Evolutionary conservation across 2,113 vertebrate genomes (phyloP).

Genomic region (Podarcis muralis): DNA sequence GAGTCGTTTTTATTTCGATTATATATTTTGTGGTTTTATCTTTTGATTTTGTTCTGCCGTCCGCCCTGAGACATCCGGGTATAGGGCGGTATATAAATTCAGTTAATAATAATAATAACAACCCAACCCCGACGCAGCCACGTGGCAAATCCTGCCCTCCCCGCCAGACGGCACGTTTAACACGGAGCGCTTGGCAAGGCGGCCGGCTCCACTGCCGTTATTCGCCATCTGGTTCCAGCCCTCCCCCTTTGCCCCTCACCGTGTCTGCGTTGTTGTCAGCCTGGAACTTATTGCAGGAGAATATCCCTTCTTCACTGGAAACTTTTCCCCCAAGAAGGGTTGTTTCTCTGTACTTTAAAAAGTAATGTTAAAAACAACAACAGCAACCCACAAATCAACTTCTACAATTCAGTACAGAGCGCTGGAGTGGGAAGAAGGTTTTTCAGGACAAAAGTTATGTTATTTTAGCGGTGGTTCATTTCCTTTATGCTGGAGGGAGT

Average conservation of each 20-base stretch:
- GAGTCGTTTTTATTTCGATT: too few species aligned
- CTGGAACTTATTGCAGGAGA: neutral
- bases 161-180: neutral
- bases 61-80: too few species aligned
- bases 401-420: neutral
- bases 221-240: neutral
- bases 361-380: neutral
- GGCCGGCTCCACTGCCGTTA: neutral
- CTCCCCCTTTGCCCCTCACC: neutral
- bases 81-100: too few species aligned
- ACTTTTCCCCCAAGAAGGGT: neutral
- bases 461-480: too few species aligned
- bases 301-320: too few species aligned
- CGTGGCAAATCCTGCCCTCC: slow-evolving; percentile 14
- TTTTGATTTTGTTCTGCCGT: too few species aligned
- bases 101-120: too few species aligned
- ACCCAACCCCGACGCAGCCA: neutral
- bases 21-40: too few species aligned
- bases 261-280: neutral
- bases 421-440: neutral
- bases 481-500: neutral
- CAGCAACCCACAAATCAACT: neutral
- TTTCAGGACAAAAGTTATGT: neutral
- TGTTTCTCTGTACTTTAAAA: neutral
- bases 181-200: neutral